phyloP scores from a whole-genome alignment of 35 echinoderm and acorn worm genomes.

The Apostichopus californicus region DNA sequence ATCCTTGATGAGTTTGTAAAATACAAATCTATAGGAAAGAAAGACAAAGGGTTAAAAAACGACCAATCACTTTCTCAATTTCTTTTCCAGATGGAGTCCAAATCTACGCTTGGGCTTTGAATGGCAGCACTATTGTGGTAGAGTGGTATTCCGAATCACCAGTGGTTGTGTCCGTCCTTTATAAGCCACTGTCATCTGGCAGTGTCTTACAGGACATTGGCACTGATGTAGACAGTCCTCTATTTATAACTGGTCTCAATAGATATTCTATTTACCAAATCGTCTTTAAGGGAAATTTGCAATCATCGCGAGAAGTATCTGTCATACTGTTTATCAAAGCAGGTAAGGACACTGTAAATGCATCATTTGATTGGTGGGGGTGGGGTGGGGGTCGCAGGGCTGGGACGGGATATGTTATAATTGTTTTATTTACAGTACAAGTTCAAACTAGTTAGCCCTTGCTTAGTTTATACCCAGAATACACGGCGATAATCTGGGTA shows the following conservation, averaged over 20 bases:
- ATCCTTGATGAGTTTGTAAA: too few relatives aligned
- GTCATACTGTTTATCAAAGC: not conserved
- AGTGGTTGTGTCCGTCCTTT: not conserved
- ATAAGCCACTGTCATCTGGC: not conserved
- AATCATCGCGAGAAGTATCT: not conserved
- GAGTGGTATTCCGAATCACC: not conserved
- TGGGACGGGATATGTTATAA: not conserved
- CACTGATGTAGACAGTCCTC: too few relatives aligned
- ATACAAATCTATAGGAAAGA: too few relatives aligned
- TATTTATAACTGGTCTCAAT: too few relatives aligned
- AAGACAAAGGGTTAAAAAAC: too few relatives aligned
- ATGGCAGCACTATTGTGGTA: not conserved
- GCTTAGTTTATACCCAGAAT: too few relatives aligned
- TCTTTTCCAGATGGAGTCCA: not conserved
- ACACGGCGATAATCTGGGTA: too few relatives aligned
- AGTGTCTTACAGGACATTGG: not conserved
- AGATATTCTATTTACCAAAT: not conserved
- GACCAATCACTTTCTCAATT: too few relatives aligned
- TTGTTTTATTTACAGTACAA: not conserved
- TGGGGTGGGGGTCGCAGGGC: too few relatives aligned
- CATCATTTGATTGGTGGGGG: not conserved
- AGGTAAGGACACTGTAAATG: not conserved
- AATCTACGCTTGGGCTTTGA: not conserved
- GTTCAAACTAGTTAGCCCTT: too few relatives aligned
- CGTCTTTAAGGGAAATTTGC: not conserved